Evolutionary conservation across 2,113 vertebrate genomes (phyloP), one percentile per base, ranked within the genome.

Genomic region (Pavo muticus): DNA sequence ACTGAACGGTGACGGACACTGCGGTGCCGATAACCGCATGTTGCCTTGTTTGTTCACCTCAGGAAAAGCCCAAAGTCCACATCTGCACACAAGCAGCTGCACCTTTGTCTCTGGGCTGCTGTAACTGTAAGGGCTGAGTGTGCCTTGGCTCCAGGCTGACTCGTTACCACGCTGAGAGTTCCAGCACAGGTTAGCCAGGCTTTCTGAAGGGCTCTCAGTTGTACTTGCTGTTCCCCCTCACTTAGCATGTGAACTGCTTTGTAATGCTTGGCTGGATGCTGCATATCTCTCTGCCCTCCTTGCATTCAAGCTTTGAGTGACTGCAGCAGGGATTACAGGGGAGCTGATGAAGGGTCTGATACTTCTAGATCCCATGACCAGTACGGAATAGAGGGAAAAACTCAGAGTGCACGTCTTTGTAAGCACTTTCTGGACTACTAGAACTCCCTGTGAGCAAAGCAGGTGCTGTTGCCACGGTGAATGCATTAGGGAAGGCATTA

Each of bases 1-100:
- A 88, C 85, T 95, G 14, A 83, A 40, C 57, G 6, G 91, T 90
- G 93, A 45, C 93, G 85, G 87, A 91, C 93, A 91, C 74, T 3
- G 20, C 47, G 2, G 54, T 25, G 39, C 14, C 18, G 87, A 97
- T 96, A 91, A 95, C 91, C 90, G 48, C 23, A 0, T 1, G 37
- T 75, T 78, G 35, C 91, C 30, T 72, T 95, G 94, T 97, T 97
- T 97, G 90, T 27, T 94, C 88, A 90, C 17, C 69, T 25, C 93
- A 50, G 91, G 11, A 42, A 74, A 70, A 69, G 86, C 85, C 7
- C 95, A 90, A 95, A 96, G 96, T 97, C 83, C 94, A 35, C 1
- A 0, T 30, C 79, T 24, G 45, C 47, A 84, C 57, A 25, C 35
- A 30, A 13, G 81, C 14, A 1, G 52, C 87, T 93, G 76, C 54